Conservation (phyloP, 92 coral and sea anemone genomes). For the Zoanthus sociatus region DNA sequence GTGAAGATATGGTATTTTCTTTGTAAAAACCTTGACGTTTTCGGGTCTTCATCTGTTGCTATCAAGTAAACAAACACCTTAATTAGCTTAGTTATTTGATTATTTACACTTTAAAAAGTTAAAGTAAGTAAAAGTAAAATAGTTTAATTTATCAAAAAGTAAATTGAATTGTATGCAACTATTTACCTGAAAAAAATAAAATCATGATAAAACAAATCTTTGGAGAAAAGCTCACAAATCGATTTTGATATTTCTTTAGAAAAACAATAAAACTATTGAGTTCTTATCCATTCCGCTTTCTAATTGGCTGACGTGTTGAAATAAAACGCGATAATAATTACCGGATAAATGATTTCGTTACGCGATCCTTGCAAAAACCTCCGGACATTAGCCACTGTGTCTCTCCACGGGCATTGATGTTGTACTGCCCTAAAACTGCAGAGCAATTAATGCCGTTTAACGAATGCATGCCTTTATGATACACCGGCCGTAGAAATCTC, state of each 20-base stretch:
- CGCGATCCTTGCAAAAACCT: slow-evolving; percentile 7
- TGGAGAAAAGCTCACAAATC: neutral
- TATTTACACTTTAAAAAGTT: slow-evolving; percentile 39
- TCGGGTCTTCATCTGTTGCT: neutral
- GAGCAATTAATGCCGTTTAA: slow-evolving; percentile 9
- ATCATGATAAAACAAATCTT: neutral
- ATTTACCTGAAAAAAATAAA: neutral
- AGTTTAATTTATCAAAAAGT: neutral
- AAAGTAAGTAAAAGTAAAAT: neutral
- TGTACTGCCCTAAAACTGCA: slow-evolving; percentile 4
- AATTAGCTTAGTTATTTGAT: slow-evolving; percentile 60
- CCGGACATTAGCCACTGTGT: slow-evolving; percentile 1
- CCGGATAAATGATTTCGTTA: slow-evolving; percentile 15
- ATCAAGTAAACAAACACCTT: slow-evolving; percentile 57
- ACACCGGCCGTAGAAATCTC: neutral
- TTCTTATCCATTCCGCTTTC: slow-evolving; percentile 7
- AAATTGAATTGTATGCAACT: neutral
- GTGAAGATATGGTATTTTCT: neutral
- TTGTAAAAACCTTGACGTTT: neutral
- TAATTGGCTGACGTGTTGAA: slow-evolving; percentile 40
- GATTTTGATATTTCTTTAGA: neutral
- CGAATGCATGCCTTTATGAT: neutral
- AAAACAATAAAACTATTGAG: slow-evolving; percentile 28
- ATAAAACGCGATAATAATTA: slow-evolving; percentile 48
- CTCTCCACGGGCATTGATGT: neutral